Conservation (phyloP, 2,113 vertebrate species). For the Thermophis baileyi region DNA sequence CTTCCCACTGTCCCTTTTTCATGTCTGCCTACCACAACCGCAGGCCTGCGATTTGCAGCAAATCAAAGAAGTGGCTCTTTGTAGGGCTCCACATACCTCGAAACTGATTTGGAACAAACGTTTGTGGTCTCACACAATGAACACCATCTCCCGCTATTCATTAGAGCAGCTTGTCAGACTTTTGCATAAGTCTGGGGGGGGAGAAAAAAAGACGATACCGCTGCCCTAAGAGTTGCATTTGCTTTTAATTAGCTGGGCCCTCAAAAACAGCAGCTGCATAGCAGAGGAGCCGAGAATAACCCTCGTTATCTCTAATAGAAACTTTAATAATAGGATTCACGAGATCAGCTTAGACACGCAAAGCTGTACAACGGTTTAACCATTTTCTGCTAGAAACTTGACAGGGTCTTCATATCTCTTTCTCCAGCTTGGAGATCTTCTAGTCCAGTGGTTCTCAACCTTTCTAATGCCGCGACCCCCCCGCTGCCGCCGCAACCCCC, state of each 20-base stretch:
- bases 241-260: background rate
- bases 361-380: background rate
- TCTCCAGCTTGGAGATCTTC: background rate
- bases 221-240: background rate
- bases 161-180: background rate
- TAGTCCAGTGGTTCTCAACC: no score
- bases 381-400: background rate
- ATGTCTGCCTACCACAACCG: background rate
- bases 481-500: no score
- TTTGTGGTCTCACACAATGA: background rate
- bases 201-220: rapidly evolving
- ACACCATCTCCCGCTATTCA: background rate
- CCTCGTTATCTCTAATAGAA: background rate
- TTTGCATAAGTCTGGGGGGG: background rate
- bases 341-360: background rate
- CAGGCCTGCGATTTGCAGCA: background rate
- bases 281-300: background rate
- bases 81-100: background rate
- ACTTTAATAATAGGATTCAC: background rate
- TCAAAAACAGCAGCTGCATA: background rate
- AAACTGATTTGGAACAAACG: background rate
- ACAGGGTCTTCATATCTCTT: background rate
- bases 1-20: background rate
- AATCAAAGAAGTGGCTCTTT: background rate
- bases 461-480: no score